Percentiles rank a stretch among this genome's conserved stretches.
Conservation (phyloP, 2,888 invertebrate genomes). For the Drosophila pseudotalamancana region DNA sequence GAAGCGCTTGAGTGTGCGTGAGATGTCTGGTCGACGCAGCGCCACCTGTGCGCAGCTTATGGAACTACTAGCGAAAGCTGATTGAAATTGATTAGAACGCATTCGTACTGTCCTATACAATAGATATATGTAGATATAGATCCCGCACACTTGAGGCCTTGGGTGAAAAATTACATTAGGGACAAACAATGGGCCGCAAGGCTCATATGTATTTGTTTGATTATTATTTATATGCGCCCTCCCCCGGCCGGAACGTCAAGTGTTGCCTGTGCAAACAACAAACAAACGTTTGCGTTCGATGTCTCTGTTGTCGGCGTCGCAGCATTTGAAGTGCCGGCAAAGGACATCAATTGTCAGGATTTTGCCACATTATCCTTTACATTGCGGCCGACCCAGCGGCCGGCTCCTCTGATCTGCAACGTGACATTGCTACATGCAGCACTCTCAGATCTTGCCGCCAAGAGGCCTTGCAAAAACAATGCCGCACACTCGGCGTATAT, state of each 20-base stretch:
- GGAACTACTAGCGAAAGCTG: constrained; percentile 24
- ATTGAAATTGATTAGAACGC: constrained; percentile 42
- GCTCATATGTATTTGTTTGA: constrained; percentile 61
- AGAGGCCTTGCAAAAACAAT: constrained; percentile 58
- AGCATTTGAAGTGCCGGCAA: constrained; percentile 69
- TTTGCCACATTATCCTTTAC: constrained; percentile 81
- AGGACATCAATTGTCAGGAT: constrained; percentile 77
- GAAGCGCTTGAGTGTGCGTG: constrained; percentile 42
- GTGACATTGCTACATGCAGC: constrained; percentile 73
- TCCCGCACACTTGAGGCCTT: constrained; percentile 9
- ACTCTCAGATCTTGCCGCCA: constrained; percentile 61
- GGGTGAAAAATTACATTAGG: constrained; percentile 49
- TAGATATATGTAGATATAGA: too few species aligned
- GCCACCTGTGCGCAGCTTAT: constrained; percentile 61
- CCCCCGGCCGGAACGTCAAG: constrained; percentile 57
- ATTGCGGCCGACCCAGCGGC: constrained; percentile 53
- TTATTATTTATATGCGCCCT: constrained; percentile 74
- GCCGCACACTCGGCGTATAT: constrained; percentile 24
- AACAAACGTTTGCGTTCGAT: constrained; percentile 44
- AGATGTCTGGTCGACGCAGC: constrained; percentile 18
- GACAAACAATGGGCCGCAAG: constrained; percentile 37
- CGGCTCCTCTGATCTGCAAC: constrained; percentile 67
- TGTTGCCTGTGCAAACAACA: constrained; percentile 65
- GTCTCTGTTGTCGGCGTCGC: constrained; percentile 31
- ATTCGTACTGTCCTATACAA: neutral